phyloP scores from a whole-genome alignment of 2,888 invertebrate genomes.

The Aphidoletes aphidimyza region DNA sequence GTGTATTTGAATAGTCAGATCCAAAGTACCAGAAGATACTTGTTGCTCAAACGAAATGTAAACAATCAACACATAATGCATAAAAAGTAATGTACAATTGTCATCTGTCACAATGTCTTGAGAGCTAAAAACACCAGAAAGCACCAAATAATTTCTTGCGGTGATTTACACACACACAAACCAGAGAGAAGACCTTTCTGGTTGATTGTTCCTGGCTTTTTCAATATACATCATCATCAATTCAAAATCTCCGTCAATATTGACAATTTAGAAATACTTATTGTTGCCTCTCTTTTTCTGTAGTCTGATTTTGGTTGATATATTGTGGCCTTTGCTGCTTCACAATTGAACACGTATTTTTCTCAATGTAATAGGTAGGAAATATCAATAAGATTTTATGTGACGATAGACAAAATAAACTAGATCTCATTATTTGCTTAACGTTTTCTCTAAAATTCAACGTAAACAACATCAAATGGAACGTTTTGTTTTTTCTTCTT shows the following conservation, averaged over 20 bases:
- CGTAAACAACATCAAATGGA: background rate
- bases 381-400: slow-evolving; percentile 37
- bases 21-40: background rate
- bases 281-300: background rate
- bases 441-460: slow-evolving; percentile 44
- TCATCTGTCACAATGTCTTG: slow-evolving; percentile 54
- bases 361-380: background rate
- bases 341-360: background rate
- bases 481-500: background rate
- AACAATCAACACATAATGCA: background rate
- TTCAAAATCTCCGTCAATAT: slow-evolving; percentile 39
- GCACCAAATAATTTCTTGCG: slow-evolving; percentile 24
- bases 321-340: background rate
- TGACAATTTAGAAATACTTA: slow-evolving; percentile 2
- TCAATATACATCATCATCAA: background rate
- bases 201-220: background rate
- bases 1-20: background rate
- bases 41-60: slow-evolving; percentile 53
- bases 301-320: slow-evolving; percentile 19
- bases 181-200: background rate
- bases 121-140: slow-evolving; percentile 35
- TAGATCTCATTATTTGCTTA: slow-evolving; percentile 14
- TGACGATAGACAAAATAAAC: slow-evolving; percentile 3
- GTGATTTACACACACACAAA: background rate
- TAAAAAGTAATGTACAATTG: background rate